Evolutionary conservation across 2,888 invertebrate species (phyloP), one percentile per base, ranked within the genome.

Genomic region (Heliconius hortense): DNA sequence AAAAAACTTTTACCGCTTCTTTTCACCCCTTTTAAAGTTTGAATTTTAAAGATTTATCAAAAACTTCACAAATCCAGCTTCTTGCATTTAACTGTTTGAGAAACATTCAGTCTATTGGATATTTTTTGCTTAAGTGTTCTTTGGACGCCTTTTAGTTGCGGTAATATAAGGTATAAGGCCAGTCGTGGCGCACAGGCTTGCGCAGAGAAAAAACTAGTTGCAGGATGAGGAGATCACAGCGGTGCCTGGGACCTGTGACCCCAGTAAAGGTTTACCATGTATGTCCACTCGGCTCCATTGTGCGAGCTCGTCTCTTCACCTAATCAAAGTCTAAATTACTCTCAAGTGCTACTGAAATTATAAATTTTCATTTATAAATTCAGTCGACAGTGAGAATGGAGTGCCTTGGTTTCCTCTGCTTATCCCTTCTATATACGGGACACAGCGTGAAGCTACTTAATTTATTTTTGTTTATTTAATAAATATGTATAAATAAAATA

Each of bases 11-110:
- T 21, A 5, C 71, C 62, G 39, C 62, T 60, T 71, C 71, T 62
- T 71, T 71, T 71, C 62, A 60, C 60, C 62, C 69, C 71, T 71
- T 71, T 71, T 71, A 62, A 71, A 62, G 60, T 71, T 71, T 24
- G 62, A 71, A 71, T 71, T 71, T 71, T 26, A 28, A 71, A 62
- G 43, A 71, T 62, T 62, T 71, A 71, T 71, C 62, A 62, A 43
- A 71, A 71, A 62, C 43, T 71, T 71, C 28, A 10, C 62, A 28
- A 60, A 71, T 71, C 39, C 60, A 71, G 71, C n/a, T 43, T 71
- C 43, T 59, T 60, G 43, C 71, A 60, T 71, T 71, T 71, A 71
- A 71, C 26, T 62, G 60, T 28, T 62, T n/a, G 39, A 71, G 43
- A 43, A 28, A 62, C 43, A 43, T 71, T 60, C 71, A 60, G 59